Conservation (phyloP, 2,888 invertebrate species). For the Strigamia transsilvanica region DNA sequence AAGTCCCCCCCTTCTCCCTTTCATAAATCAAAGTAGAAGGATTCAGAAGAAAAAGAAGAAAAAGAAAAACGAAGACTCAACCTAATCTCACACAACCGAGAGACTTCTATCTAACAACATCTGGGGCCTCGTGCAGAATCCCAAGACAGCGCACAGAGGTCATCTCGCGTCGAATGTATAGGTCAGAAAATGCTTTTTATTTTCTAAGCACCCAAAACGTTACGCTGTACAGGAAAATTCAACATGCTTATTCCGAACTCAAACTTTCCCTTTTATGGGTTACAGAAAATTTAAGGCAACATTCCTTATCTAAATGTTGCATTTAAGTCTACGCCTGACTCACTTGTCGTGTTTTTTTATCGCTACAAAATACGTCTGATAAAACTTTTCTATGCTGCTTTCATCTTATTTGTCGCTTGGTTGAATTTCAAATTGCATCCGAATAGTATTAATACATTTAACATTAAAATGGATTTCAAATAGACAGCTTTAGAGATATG, state of each 20-base stretch:
- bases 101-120: neutral
- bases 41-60: neutral
- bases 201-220: neutral
- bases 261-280: conserved; percentile 1
- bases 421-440: neutral
- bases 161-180: conserved; percentile 8
- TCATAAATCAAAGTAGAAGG: conserved; percentile 1
- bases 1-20: neutral
- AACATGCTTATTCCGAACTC: neutral
- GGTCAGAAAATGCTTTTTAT: neutral
- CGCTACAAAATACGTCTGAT: neutral
- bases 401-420: neutral
- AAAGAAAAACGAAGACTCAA: neutral
- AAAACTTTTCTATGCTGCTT: neutral
- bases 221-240: neutral
- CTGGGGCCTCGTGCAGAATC: conserved; percentile 1
- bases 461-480: too few relatives aligned
- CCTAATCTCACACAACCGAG: conserved; percentile 8
- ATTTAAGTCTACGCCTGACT: neutral
- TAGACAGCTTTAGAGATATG: too few relatives aligned
- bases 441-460: neutral
- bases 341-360: conserved; percentile 8
- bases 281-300: conserved; percentile 8
- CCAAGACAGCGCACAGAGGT: neutral
- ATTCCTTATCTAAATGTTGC: neutral